phyloP scores from a whole-genome alignment of 2,888 invertebrate species.

The Psylliodes chrysocephalus region DNA sequence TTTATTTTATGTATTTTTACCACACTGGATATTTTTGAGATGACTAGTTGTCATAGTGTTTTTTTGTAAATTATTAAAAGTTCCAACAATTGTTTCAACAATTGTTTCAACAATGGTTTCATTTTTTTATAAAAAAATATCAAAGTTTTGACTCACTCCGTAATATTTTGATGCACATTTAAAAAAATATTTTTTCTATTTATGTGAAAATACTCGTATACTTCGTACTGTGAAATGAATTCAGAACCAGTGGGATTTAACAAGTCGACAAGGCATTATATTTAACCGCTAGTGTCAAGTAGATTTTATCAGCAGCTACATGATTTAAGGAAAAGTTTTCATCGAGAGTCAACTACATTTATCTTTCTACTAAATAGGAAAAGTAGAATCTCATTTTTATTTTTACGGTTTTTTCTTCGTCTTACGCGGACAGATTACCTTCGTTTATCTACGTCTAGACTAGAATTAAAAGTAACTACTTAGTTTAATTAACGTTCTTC shows the following conservation, averaged over 20 bases:
- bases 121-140: too few species aligned
- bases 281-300: slow-evolving; percentile 12
- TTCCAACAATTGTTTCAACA: too few species aligned
- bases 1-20: too few species aligned
- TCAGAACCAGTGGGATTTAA: slow-evolving; percentile 19
- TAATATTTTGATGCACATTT: too few species aligned
- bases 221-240: slow-evolving; percentile 14
- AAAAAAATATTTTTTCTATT: not conserved
- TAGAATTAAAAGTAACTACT: not conserved
- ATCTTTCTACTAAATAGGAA: slow-evolving; percentile 39
- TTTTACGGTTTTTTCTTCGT: slow-evolving; percentile 39
- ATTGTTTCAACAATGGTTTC: too few species aligned
- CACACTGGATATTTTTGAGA: too few species aligned
- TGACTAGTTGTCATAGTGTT: too few species aligned
- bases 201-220: not conserved
- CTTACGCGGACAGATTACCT: slow-evolving; percentile 39
- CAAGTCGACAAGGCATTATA: slow-evolving; percentile 12
- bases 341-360: slow-evolving; percentile 24
- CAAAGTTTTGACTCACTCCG: too few species aligned
- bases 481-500: not conserved
- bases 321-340: slow-evolving; percentile 18
- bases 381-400: slow-evolving; percentile 23
- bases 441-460: slow-evolving; percentile 33
- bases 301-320: slow-evolving; percentile 16
- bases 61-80: too few species aligned